A percentile compares a stretch with the other conserved stretches of the same genome.
Conservation (phyloP, 1,140 invertebrate species). For the Calliphora vicina region DNA sequence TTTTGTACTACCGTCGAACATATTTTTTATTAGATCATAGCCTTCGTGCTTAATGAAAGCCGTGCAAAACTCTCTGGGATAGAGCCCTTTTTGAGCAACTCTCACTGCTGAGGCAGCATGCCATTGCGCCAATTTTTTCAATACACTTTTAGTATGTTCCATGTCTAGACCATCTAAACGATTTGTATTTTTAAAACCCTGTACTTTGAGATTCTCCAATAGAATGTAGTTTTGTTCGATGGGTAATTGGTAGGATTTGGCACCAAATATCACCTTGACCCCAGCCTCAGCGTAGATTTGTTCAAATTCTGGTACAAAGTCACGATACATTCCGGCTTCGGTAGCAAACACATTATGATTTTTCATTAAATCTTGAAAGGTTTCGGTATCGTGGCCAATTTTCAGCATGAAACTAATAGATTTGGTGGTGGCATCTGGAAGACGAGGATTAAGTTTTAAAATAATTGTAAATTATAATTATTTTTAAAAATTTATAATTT, state of each 20-base stretch:
- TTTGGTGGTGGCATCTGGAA: constrained; percentile 44
- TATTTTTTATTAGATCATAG: constrained; percentile 6
- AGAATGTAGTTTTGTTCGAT: constrained; percentile 55
- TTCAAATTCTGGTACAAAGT: constrained; percentile 48
- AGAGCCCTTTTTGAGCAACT: constrained; percentile 42
- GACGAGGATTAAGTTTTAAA: not conserved
- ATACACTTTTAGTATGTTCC: constrained; percentile 63
- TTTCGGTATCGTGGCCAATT: constrained; percentile 46
- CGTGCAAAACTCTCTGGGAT: constrained; percentile 2
- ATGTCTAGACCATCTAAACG: constrained; percentile 65
- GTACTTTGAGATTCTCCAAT: constrained; percentile 64
- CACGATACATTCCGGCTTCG: constrained; percentile 47
- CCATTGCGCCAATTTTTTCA: constrained; percentile 66
- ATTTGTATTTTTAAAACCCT: constrained; percentile 67
- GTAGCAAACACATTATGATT: constrained; percentile 48
- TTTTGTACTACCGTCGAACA: not conserved
- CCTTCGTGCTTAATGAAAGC: constrained; percentile 13
- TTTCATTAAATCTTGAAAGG: constrained; percentile 42
- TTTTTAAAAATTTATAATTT: too few relatives aligned
- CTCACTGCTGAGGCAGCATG: constrained; percentile 63
- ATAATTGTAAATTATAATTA: too few relatives aligned
- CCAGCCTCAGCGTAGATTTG: constrained; percentile 55
- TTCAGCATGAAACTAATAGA: constrained; percentile 51
- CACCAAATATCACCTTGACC: constrained; percentile 42
- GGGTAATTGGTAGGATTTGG: constrained; percentile 46